Evolutionary conservation across 1,140 invertebrate species (phyloP).

Genomic region (Propsilocerus akamusi): DNA sequence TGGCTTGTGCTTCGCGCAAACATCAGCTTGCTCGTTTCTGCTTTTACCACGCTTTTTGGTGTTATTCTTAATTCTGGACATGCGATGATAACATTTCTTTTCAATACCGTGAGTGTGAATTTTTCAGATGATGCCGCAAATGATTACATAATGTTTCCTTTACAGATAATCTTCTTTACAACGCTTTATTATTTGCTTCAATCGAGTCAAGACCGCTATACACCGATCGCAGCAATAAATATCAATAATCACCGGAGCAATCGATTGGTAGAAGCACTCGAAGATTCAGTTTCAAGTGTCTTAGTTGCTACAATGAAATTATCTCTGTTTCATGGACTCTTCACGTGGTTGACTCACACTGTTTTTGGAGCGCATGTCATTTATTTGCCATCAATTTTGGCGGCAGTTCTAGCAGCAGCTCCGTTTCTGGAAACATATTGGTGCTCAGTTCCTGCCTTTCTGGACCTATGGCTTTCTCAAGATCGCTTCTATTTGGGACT

Average conservation of each 20-base stretch:
- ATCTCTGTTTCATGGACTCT: constrained; percentile 90
- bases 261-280: constrained; percentile 48
- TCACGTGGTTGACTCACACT: constrained; percentile 95
- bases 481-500: constrained; percentile 54
- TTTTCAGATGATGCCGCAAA: background rate
- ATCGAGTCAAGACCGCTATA: constrained; percentile 73
- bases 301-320: constrained; percentile 94
- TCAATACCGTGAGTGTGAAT: constrained; percentile 56
- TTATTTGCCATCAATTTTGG: constrained; percentile 83
- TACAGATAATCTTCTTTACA: constrained; percentile 86
- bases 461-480: constrained; percentile 88
- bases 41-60: constrained; percentile 71
- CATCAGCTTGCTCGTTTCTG: constrained; percentile 71
- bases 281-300: constrained; percentile 53
- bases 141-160: constrained; percentile 14
- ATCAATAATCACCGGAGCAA: constrained; percentile 58
- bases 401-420: constrained; percentile 79
- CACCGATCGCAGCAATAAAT: constrained; percentile 60
- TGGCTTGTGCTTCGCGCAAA: constrained; percentile 87
- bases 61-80: constrained; percentile 81
- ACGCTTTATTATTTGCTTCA: constrained; percentile 89
- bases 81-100: constrained; percentile 79
- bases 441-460: constrained; percentile 77
- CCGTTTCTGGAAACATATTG: constrained; percentile 90
- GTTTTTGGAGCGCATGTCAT: constrained; percentile 89